phyloP scores from a whole-genome alignment of 2,888 invertebrate species.

The Microplitis deprimator region DNA sequence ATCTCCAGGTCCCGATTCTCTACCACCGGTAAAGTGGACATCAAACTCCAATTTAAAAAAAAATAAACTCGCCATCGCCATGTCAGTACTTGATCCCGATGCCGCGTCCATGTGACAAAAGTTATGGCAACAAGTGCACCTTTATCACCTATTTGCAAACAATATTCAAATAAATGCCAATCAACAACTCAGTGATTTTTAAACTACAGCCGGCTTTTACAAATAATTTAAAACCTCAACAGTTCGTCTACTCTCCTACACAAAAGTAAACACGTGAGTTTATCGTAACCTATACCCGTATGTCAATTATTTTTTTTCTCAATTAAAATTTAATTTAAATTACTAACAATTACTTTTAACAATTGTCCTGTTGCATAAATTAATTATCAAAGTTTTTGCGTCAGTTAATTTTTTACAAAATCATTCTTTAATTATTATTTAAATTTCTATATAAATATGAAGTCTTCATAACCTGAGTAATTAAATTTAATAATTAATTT shows the following conservation, averaged over 20 bases:
- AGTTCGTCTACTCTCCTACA: neutral
- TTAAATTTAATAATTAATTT: neutral
- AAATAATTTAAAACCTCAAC: neutral
- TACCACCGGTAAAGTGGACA: too few relatives aligned
- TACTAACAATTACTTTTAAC: neutral
- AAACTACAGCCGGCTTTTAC: neutral
- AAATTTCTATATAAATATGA: neutral
- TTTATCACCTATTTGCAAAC: neutral
- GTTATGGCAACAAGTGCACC: neutral
- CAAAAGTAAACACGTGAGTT: neutral
- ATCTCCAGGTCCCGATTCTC: too few relatives aligned
- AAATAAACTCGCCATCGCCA: too few relatives aligned
- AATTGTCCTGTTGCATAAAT: neutral
- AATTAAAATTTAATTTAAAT: neutral
- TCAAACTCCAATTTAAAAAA: too few relatives aligned
- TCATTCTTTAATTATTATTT: neutral
- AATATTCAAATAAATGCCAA: neutral
- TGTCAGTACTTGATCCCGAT: neutral
- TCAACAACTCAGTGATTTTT: neutral
- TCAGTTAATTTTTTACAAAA: neutral
- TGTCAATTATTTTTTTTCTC: slow-evolving; percentile 5
- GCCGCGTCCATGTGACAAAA: slow-evolving; percentile 1
- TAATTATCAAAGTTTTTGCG: too few relatives aligned
- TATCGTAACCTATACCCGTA: neutral
- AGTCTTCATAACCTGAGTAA: neutral